phyloP scores from a whole-genome alignment of 2,888 invertebrate species.

The Tinea pellionella region DNA sequence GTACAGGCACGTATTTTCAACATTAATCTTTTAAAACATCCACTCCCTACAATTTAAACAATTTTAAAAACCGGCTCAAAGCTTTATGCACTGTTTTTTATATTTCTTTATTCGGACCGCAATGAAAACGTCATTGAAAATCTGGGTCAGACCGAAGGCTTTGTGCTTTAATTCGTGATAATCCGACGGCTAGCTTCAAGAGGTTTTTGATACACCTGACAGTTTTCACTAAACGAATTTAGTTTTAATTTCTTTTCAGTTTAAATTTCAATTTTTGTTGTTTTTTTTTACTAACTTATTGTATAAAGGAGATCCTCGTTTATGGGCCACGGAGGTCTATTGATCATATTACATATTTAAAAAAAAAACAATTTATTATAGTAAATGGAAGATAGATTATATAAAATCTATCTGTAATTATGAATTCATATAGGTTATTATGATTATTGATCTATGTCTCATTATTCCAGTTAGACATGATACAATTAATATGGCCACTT shows the following conservation, averaged over 20 bases:
- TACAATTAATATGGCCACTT: no score
- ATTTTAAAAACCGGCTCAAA: not conserved
- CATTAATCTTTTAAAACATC: not conserved
- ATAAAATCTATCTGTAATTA: no score
- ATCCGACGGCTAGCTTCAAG: not conserved
- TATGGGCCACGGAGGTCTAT: no score
- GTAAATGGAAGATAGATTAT: no score
- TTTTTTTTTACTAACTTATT: no score
- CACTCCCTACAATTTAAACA: not conserved
- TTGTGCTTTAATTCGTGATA: not conserved
- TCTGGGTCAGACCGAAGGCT: conserved; percentile 4
- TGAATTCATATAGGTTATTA: no score
- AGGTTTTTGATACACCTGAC: not conserved
- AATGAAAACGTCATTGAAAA: conserved; percentile 7
- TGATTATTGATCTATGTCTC: no score
- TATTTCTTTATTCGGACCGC: conserved; percentile 4
- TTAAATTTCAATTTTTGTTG: no score
- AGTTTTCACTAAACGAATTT: not conserved
- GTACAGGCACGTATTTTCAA: not conserved
- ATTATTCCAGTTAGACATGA: no score
- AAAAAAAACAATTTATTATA: no score
- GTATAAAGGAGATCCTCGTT: no score
- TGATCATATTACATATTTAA: no score
- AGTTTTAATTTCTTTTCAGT: not conserved
- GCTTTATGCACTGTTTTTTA: not conserved